A percentile compares a stretch with the other conserved stretches of the same genome.
These are phyloP conservation scores for Thunnus albacares DNA, from an alignment of 2,797 vertebrate species.

Conservation along the genomic window DNA sequence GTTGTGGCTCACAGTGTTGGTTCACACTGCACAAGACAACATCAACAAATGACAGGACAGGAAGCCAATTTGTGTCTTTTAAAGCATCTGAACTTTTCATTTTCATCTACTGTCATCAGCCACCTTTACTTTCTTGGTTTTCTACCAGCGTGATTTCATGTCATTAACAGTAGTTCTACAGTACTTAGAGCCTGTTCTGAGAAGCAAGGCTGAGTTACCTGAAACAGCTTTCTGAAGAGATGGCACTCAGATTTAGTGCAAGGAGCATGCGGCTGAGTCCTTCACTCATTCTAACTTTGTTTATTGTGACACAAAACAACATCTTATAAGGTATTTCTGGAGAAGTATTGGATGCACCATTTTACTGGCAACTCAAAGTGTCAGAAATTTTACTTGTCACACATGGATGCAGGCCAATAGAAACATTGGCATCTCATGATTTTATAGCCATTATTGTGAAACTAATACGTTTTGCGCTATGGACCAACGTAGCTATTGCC, in stretches of 20 bases:
- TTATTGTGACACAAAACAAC: too few relatives aligned
- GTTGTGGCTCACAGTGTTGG: background rate
- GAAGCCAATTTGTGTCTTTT: background rate
- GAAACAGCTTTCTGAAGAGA: background rate
- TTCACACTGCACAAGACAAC: background rate
- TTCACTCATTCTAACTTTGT: too few relatives aligned
- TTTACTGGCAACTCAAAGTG: too few relatives aligned
- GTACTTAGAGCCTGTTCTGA: background rate
- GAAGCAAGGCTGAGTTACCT: background rate
- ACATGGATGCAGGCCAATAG: too few relatives aligned
- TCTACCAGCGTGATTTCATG: background rate
- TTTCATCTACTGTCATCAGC: background rate
- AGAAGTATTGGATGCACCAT: too few relatives aligned
- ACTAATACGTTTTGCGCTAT: too few relatives aligned
- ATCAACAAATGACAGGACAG: background rate
- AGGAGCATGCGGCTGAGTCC: too few relatives aligned
- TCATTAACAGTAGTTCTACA: background rate
- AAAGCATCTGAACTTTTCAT: background rate
- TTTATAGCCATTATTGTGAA: too few relatives aligned
- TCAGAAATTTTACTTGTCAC: too few relatives aligned
- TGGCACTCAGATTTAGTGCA: background rate
- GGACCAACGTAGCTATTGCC: too few relatives aligned
- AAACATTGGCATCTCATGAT: too few relatives aligned
- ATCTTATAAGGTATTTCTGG: too few relatives aligned
- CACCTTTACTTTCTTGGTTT: background rate